Conservation (phyloP, 2,797 vertebrate species). For the Melanotaenia pygmaea region DNA sequence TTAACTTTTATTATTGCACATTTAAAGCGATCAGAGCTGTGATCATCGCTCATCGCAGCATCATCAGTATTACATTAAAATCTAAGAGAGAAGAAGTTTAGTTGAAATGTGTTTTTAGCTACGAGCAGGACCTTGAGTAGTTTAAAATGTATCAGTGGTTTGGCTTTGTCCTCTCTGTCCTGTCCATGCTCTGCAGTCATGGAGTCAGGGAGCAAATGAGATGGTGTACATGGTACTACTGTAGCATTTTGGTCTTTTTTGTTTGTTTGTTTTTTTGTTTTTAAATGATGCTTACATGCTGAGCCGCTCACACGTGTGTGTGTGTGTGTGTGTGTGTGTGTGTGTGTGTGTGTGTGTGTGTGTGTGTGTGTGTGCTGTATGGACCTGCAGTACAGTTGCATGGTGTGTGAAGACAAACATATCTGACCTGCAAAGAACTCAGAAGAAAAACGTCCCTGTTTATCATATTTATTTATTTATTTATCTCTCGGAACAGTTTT, state of each 20-base stretch:
- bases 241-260: conserved; percentile 67
- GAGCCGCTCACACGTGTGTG: conserved; percentile 37
- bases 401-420: conserved; percentile 43
- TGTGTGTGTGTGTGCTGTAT: conserved; percentile 38
- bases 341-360: too few species aligned
- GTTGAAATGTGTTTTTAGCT: conserved; percentile 47
- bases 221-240: conserved; percentile 65
- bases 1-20: conserved; percentile 73
- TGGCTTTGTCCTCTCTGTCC: conserved; percentile 22
- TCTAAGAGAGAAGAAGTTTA: conserved; percentile 36
- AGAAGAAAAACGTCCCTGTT: conserved; percentile 56
- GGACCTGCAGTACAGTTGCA: conserved; percentile 53
- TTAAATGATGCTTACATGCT: conserved; percentile 27
- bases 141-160: conserved; percentile 21
- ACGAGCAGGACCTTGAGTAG: conserved; percentile 6
- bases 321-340: too few species aligned
- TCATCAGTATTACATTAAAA: conserved; percentile 76
- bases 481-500: conserved; percentile 48
- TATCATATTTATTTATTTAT: conserved; percentile 83
- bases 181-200: conserved; percentile 1
- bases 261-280: background rate
- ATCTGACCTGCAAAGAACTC: conserved; percentile 47
- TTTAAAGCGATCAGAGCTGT: conserved; percentile 70
- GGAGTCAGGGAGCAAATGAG: conserved; percentile 9
- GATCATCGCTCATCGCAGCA: conserved; percentile 69